A percentile compares a stretch with the other conserved stretches of the same genome.
Conservation (phyloP, 1,140 invertebrate genomes). For the Leptopilina clavipes region DNA sequence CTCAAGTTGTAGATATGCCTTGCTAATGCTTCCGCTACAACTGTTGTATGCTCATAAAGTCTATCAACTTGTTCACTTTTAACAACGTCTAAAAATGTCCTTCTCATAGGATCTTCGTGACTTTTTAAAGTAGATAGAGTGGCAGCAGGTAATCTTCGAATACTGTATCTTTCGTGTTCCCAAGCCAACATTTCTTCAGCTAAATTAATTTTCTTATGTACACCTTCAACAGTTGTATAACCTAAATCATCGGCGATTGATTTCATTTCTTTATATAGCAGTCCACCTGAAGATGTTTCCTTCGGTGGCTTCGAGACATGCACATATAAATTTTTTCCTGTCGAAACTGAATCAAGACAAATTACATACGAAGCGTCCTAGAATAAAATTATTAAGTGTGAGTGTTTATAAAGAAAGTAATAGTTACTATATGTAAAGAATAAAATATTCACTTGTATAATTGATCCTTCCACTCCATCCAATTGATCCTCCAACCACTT, state of each 20-base stretch:
- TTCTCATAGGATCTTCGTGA: constrained; percentile 77
- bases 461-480: constrained; percentile 83
- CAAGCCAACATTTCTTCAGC: constrained; percentile 94
- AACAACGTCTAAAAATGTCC: constrained; percentile 80
- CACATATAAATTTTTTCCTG: constrained; percentile 81
- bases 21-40: constrained; percentile 89
- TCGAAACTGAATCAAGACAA: constrained; percentile 90
- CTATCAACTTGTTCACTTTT: constrained; percentile 78
- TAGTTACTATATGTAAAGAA: not conserved
- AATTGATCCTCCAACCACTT: constrained; percentile 97
- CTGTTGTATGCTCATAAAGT: constrained; percentile 82
- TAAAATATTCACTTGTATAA: constrained; percentile 80
- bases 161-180: constrained; percentile 98
- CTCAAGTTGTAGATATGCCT: constrained; percentile 90
- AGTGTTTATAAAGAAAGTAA: not conserved
- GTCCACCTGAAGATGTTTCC: constrained; percentile 84
- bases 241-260: constrained; percentile 74
- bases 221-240: constrained; percentile 81
- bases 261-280: constrained; percentile 84
- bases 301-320: constrained; percentile 98
- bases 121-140: constrained; percentile 89
- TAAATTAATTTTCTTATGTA: constrained; percentile 99
- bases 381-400: constrained; percentile 55
- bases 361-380: constrained; percentile 92
- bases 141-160: constrained; percentile 91